phyloP scores from a whole-genome alignment of 2,797 vertebrate genomes.

The Cheracebus regulus region DNA sequence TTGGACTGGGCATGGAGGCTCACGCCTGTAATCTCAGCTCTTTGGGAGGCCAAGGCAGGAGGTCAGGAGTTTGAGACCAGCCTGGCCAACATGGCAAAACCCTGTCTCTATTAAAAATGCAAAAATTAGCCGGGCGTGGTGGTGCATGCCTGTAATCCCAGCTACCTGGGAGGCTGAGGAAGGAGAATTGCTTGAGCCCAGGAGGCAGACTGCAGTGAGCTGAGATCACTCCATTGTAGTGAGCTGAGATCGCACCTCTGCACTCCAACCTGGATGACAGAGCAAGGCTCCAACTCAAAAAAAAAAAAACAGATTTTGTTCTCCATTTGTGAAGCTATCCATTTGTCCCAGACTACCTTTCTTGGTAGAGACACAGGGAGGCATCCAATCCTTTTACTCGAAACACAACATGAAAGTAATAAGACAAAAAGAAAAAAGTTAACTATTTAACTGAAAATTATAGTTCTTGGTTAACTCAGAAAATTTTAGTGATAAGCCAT shows the following conservation, averaged over 20 bases:
- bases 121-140: background rate
- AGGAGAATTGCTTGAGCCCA: background rate
- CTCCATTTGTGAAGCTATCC: background rate
- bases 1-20: background rate
- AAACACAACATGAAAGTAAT: background rate
- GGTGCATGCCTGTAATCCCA: background rate
- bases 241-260: background rate
- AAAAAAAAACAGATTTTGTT: background rate
- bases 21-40: background rate
- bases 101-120: background rate
- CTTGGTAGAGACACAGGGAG: background rate
- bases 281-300: background rate
- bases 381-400: background rate
- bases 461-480: background rate
- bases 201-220: background rate
- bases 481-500: conserved; percentile 23
- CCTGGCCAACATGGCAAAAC: background rate
- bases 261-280: background rate
- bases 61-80: background rate
- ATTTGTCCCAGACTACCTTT: background rate
- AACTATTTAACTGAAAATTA: conserved; percentile 1
- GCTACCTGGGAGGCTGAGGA: background rate
- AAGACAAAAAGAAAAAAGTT: background rate
- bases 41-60: background rate
- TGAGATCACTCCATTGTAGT: too few relatives aligned